A percentile compares a stretch with the other conserved stretches of the same genome.
Evolutionary conservation across 2,113 vertebrate genomes (phyloP).

Genomic region (Nicator chloris): DNA sequence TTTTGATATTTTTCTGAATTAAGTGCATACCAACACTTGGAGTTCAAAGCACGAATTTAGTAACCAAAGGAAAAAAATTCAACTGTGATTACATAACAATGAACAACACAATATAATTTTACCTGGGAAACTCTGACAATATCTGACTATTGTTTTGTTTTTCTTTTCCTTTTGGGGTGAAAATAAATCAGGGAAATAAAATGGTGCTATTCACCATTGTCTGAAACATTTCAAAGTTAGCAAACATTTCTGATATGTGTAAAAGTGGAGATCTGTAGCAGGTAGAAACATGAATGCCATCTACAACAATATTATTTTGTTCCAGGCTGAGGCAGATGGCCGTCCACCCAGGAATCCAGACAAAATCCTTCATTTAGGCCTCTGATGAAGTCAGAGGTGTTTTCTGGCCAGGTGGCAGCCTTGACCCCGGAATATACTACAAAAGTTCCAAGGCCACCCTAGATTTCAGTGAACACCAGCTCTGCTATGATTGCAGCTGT

Average conservation of each 20-base stretch:
- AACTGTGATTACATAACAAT: not conserved
- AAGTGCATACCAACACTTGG: conserved; percentile 26
- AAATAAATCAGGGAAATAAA: not conserved
- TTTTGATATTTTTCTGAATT: conserved; percentile 37
- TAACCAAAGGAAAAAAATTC: not conserved
- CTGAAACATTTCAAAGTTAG: not conserved
- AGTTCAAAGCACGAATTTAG: conserved; percentile 44
- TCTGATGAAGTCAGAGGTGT: not conserved
- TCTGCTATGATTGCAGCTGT: not conserved
- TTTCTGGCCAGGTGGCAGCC: not conserved
- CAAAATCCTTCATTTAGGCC: not conserved
- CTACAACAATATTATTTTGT: not conserved
- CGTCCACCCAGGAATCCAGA: not conserved
- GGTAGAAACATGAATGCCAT: not conserved
- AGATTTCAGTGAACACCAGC: not conserved
- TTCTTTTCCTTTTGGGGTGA: not conserved
- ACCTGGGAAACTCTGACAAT: not conserved
- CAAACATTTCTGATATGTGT: not conserved
- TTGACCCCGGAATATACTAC: not conserved
- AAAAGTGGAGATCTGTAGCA: not conserved
- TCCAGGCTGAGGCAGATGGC: not conserved
- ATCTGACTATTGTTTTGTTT: not conserved
- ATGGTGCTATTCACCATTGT: not conserved
- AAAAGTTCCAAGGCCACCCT: not conserved
- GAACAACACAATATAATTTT: not conserved